Base-by-base conservation (phyloP, 2,113 vertebrate genomes). In the Kryptolebias marmoratus region DNA sequence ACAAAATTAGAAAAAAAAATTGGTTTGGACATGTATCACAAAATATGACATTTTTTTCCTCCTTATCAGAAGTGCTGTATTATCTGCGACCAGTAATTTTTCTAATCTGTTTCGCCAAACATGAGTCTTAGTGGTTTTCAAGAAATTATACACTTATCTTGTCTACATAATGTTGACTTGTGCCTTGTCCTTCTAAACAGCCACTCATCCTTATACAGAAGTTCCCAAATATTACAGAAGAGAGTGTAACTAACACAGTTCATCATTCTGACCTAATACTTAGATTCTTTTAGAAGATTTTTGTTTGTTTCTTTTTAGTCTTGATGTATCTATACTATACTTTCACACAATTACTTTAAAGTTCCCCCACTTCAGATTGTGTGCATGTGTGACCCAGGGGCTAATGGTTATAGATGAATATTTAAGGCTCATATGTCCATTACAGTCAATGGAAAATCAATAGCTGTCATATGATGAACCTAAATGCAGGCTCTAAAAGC, bases 371-470 rank as follows among this genome's bases (percentile, higher is more conserved):
- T 62, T 13, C 36, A 11, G 32, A 27, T 50, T 62, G 27, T 67
- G 31, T 75, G 61, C 73, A 54, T 54, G 22, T 22, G 22, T 22
- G 22, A 30, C 66, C 44, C 11, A 57, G 31, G 44, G 63, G 80
- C 68, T 84, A 85, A 86, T 80, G 68, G 81, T 50, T 80, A 14
- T 59, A 54, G 58, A 84, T 76, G 50, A 73, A 87, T 79, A 70
- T 79, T 77, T 80, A 69, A 52, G 56, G 52, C 12, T 49, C 71
- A 87, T 79, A 75, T 76, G 63, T 71, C 80, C 81, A 88, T 86
- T 88, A 83, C 77, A 71, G 77, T 82, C 71, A 75, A 84, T 88
- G 73, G 44, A 64, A 88, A 91, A 90, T 91, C 87, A 59, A 90
- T 90, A 84, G 44, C 32, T 87, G 70, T 86, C 83, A 85, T 79